Evolutionary conservation across 2,888 invertebrate genomes (phyloP).

Genomic region (Heteromyza rotundicornis): DNA sequence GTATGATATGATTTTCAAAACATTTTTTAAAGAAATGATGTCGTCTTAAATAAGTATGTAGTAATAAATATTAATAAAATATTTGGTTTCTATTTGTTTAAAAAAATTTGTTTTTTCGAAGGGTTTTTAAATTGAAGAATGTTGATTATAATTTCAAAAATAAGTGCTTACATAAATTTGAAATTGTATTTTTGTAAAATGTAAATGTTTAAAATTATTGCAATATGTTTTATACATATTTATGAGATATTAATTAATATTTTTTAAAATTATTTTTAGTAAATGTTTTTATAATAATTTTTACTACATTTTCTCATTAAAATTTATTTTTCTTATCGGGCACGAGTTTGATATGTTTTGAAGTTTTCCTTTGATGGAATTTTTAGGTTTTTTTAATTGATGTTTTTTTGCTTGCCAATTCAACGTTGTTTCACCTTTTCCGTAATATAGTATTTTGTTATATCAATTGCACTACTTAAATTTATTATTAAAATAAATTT

Average conservation of each 20-base stretch:
- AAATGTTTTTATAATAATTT: slow-evolving; percentile 15
- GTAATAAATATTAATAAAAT: not conserved
- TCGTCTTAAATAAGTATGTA: not conserved
- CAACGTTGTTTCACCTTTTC: too few relatives aligned
- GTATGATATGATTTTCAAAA: not conserved
- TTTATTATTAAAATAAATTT: not conserved
- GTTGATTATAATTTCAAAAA: too few relatives aligned
- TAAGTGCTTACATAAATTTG: slow-evolving; percentile 14
- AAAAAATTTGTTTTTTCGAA: slow-evolving; percentile 6
- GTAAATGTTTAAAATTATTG: slow-evolving; percentile 2
- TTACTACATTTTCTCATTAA: slow-evolving; percentile 26
- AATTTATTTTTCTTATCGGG: slow-evolving; percentile 56
- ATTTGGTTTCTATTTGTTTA: not conserved
- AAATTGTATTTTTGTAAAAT: slow-evolving; percentile 6
- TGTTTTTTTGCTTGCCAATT: too few relatives aligned
- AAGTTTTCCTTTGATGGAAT: slow-evolving; percentile 49
- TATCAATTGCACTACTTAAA: too few relatives aligned
- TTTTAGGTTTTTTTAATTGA: too few relatives aligned
- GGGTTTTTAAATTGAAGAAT: too few relatives aligned
- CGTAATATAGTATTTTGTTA: too few relatives aligned
- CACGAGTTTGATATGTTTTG: slow-evolving; percentile 64
- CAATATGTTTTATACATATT: not conserved
- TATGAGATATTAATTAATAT: slow-evolving; percentile 15
- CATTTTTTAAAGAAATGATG: slow-evolving; percentile 15
- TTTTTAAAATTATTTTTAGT: not conserved